Base-by-base conservation (phyloP, 1,140 invertebrate species). In the Ooceraea biroi region DNA sequence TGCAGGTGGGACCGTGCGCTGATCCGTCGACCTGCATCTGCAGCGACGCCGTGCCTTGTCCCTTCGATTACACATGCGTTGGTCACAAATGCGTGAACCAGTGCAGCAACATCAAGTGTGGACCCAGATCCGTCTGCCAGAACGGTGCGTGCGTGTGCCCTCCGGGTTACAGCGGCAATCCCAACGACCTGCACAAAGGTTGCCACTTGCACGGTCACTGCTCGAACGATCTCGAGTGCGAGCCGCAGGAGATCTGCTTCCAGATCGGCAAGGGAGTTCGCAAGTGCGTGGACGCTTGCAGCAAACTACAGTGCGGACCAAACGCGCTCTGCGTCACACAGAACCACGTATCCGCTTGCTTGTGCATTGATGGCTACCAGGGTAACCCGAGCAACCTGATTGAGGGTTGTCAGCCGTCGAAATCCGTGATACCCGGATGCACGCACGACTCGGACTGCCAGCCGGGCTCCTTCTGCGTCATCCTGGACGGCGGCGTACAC, bases 221-320 rank as follows among this genome's bases (percentile, higher is more conserved):
- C 89, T 94, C 95, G 52, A 97, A 97, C 83, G 97, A 98, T 93
- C 95, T 96, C 0, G 97, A 98, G 88, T 98, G 98, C 91, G 95
- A 96, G 73, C 95, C 96, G 85, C 95, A 96, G 11, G 96, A 98
- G 94, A 98, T 98, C 90, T 98, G 98, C 91, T 97, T 98, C 93
- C 97, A 97, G 94, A 90, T 97, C 52, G 96, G 96, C 41, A 97
- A 96, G 94, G 96, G 96, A 10, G 91, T 96, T 3, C 95, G 97
- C 52, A 97, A 97, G 92, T 98, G 97, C 93, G 96, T 98, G 0
- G 97, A 98, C 90, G 97, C 97, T 3, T 98, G 98, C 90, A 96
- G 96, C 73, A 97, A 98, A 93, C 95, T 97, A 11, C 97, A 98
- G 89, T 98, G 98, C 92, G 98, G 98, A 14, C 97, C 98, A 0